Percentiles rank a stretch among this genome's conserved stretches.
These are phyloP conservation scores for Abrostola tripartita DNA, from an alignment of 2,888 invertebrate species.

Conservation along the genomic window DNA sequence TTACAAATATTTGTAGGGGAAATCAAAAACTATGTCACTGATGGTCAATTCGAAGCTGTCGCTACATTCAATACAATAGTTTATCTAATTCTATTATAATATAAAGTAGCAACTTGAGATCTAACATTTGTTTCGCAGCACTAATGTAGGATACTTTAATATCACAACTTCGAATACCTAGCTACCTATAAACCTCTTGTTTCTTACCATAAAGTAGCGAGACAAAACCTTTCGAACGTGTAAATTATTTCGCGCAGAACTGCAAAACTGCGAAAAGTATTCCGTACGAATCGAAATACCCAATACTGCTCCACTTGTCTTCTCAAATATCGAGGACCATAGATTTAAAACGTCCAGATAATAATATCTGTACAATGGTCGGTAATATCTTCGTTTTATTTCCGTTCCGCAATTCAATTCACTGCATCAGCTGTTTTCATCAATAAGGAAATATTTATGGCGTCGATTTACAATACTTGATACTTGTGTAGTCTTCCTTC, in stretches of 20 bases:
- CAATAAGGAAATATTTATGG: constrained; percentile 48
- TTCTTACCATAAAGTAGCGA: not conserved
- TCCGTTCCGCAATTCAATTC: constrained; percentile 47
- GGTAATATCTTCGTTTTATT: constrained; percentile 26
- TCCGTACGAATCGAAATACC: not conserved
- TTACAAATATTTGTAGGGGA: too few relatives aligned
- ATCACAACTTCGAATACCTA: too few relatives aligned
- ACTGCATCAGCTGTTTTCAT: constrained; percentile 53
- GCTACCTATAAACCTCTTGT: too few relatives aligned
- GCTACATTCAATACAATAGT: too few relatives aligned
- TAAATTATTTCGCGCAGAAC: constrained; percentile 6
- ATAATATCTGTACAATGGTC: constrained; percentile 34
- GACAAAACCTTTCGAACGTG: not conserved
- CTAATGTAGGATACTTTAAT: too few relatives aligned
- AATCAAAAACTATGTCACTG: too few relatives aligned
- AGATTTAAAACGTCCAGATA: constrained; percentile 25
- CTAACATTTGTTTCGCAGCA: too few relatives aligned
- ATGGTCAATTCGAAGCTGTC: too few relatives aligned
- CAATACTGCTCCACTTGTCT: constrained; percentile 8
- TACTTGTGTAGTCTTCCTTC: constrained; percentile 39
- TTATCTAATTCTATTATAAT: too few relatives aligned
- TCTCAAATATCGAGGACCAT: constrained; percentile 1
- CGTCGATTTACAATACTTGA: constrained; percentile 40
- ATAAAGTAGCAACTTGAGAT: too few relatives aligned
- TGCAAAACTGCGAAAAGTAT: not conserved